Evolutionary conservation across 2,113 vertebrate species (phyloP).

Genomic region (Origma solitaria): DNA sequence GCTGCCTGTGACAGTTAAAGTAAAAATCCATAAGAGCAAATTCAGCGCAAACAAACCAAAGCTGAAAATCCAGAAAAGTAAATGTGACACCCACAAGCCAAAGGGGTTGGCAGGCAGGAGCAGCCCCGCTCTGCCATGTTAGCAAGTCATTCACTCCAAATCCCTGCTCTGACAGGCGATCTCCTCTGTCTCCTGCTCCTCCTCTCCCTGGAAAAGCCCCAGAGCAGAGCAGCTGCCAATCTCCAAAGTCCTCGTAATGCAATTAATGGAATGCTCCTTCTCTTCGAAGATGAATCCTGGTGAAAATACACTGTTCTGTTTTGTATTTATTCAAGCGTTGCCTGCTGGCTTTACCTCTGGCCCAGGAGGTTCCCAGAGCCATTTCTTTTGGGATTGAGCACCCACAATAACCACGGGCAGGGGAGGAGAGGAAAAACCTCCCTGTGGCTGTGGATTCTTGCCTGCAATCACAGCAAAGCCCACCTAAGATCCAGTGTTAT

Average conservation of each 20-base stretch:
- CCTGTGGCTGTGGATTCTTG: not conserved
- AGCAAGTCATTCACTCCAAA: not conserved
- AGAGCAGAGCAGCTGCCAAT: not conserved
- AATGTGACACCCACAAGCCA: not conserved
- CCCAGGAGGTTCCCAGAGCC: not conserved
- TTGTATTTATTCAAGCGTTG: not conserved
- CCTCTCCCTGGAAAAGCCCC: not conserved
- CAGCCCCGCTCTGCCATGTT: not conserved
- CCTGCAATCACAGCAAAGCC: not conserved
- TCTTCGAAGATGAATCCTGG: not conserved
- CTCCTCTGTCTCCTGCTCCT: not conserved
- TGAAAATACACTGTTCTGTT: not conserved
- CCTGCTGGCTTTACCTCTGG: not conserved
- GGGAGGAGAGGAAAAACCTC: not conserved
- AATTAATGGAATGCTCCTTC: not conserved
- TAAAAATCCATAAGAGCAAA: not conserved
- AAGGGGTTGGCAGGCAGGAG: not conserved
- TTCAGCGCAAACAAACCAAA: not conserved
- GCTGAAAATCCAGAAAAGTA: not conserved
- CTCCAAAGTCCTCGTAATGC: rapidly evolving
- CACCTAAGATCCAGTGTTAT: not conserved
- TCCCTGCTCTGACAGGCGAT: not conserved
- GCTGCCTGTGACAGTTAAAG: not conserved
- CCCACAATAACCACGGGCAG: not conserved
- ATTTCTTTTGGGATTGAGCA: not conserved